Evolutionary conservation across 2,797 vertebrate species (phyloP), one percentile per base, ranked within the genome.

Genomic region (Megalops cyprinoides): DNA sequence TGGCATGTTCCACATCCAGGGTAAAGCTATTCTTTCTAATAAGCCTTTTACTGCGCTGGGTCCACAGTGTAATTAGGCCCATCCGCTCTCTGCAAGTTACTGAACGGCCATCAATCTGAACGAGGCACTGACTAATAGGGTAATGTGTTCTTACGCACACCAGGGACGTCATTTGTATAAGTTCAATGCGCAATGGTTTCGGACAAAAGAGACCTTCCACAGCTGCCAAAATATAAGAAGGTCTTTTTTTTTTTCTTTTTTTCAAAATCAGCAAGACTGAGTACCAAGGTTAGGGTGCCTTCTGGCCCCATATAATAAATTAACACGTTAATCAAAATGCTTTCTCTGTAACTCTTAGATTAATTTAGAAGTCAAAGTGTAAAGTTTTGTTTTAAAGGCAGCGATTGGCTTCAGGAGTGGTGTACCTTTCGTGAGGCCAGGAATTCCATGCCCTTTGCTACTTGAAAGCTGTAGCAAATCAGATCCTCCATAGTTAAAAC

Each of bases 391-490:
- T 49, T 79, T 51, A 37, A 65, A 48, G 73, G 56, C 46, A 48
- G 18, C 46, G 20, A 74, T 28, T 56, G 37, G 58, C n/a, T 77
- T 71, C 55, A 74, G 51, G 73, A 79, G 79, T 37, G 80, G 75
- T 92, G 90, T 94, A 98, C 97, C 93, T 97, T 98, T 91, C 97
- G 94, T 73, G 97, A 98, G 76, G 96, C 96, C 79, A 98, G 92
- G 87, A 98, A 98, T 88, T 98, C 97, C 97, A 97, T 98, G 90
- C 97, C 97, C 92, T 98, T 98, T 78, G 97, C 95, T 79, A 98
- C 96, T 92, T 98, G 97, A 92, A 98, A 98, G 90, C 96, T 97
- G 90, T 98, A 98, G 92, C 96, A 98, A 83, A 98, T 97, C 85
- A 98, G 92, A 88, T 97, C 96, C 87, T 98, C 97, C 94, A 98